Base-by-base conservation (phyloP, 1,140 invertebrate genomes). In the Papilio xuthus region DNA sequence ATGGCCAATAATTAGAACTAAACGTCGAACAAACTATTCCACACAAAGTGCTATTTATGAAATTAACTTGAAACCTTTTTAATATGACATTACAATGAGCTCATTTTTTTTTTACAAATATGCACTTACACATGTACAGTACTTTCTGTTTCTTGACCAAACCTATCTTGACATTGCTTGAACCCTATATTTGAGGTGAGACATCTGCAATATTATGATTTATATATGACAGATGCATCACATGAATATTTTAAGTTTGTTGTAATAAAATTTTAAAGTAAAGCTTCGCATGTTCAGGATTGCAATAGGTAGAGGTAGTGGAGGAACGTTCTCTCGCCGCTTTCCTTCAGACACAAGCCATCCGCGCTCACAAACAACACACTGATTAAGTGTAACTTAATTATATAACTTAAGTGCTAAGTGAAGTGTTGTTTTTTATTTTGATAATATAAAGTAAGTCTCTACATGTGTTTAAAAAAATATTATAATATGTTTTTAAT, bases 311-410 rank as follows among this genome's bases (percentile, higher is more conserved):
- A 37, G 53, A 37, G 1, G 74, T 63, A 37, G 74, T 76, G 74
- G 74, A 63, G 53, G 74, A n/a, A 41, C 74, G 74, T 42, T 63
- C 74, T 76, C 74, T 76, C 41, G 53, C 15, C 53, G 74, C 74
- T 76, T 76, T 76, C 53, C 74, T 76, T 76, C 56, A 76, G 56
- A 76, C 32, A 63, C 74, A 76, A 63, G 74, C 53, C 74, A 76
- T 56, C 41, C 74, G 74, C 18, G 73, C 72, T 63, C 53, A 13
- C 32, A 76, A 76, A 15, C 41, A 76, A 76, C 74, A 60, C 28
- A 76, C 74, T 76, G 32, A 75, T 75, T 75, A 76, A 76, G 37
- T 76, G 63, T 20, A 42, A 7, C 41, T 76, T 76, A 76, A 76
- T 76, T 76, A 76, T 76, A 63, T 76, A 44, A 73, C 71, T 42